Evolutionary conservation across 1,140 invertebrate genomes (phyloP).

Genomic region (Cydia pomonella): DNA sequence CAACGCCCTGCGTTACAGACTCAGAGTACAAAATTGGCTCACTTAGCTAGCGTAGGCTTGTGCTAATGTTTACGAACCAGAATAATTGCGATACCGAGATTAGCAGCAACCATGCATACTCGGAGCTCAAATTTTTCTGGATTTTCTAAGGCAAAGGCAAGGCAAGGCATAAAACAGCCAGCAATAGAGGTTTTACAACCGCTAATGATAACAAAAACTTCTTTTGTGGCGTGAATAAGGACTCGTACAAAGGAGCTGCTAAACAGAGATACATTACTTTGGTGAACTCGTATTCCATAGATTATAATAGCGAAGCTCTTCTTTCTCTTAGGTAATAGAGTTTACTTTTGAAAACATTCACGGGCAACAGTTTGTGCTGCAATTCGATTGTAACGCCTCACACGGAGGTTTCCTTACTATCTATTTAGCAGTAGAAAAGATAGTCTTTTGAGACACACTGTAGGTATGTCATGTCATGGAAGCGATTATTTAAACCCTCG

Average conservation of each 20-base stretch:
- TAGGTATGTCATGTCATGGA: too few relatives aligned
- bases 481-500: too few relatives aligned
- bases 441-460: too few relatives aligned
- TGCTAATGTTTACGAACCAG: too few relatives aligned
- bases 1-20: not conserved
- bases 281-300: not conserved
- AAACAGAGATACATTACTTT: not conserved
- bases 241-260: slow-evolving; percentile 3
- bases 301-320: not conserved
- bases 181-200: slow-evolving; percentile 7
- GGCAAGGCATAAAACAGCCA: too few relatives aligned
- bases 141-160: not conserved
- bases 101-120: not conserved
- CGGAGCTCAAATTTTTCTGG: not conserved
- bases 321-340: not conserved
- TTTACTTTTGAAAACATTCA: not conserved
- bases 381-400: not conserved
- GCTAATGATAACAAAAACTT: slow-evolving; percentile 11
- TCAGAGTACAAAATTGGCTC: not conserved
- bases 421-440: not conserved
- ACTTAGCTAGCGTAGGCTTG: too few relatives aligned
- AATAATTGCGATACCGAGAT: not conserved
- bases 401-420: not conserved
- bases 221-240: not conserved
- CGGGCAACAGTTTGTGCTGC: not conserved